Percentiles rank a stretch among this genome's conserved stretches.
These are phyloP conservation scores for Potamilus streckersoni DNA, from an alignment of 1,140 invertebrate genomes.

Conservation along the genomic window DNA sequence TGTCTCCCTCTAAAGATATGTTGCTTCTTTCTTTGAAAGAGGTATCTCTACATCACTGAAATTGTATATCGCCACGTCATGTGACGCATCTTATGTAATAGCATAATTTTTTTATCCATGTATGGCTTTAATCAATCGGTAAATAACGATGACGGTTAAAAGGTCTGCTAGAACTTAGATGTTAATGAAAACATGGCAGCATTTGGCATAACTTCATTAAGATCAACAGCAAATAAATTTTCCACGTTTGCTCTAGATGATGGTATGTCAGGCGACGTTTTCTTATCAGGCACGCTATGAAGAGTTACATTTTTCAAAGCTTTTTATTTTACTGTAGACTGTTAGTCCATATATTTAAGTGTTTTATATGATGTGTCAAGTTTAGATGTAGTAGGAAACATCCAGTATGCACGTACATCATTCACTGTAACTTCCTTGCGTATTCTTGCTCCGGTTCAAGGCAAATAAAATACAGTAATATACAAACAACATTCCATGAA, in stretches of 20 bases:
- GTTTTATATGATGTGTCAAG: neutral
- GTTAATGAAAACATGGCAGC: too few species aligned
- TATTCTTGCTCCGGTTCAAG: constrained; percentile 15
- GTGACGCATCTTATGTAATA: too few species aligned
- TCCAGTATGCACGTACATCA: constrained; percentile 14
- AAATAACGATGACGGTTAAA: too few species aligned
- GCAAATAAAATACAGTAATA: constrained; percentile 27
- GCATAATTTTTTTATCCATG: too few species aligned
- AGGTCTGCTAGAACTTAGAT: too few species aligned
- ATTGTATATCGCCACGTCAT: too few species aligned
- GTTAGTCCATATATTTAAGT: constrained; percentile 17
- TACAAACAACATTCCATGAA: constrained; percentile 32
- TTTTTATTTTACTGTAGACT: constrained; percentile 12
- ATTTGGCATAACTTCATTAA: too few species aligned
- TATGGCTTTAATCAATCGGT: too few species aligned
- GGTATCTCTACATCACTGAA: neutral
- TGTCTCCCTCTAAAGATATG: constrained; percentile 29
- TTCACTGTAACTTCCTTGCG: constrained; percentile 15
- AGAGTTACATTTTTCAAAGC: neutral
- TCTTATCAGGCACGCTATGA: too few species aligned
- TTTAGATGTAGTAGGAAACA: constrained; percentile 9
- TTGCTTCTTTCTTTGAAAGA: constrained; percentile 13
- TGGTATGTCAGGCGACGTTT: too few species aligned
- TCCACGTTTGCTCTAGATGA: too few species aligned
- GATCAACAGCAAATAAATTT: too few species aligned